Percentiles rank a stretch among this genome's conserved stretches.
phyloP scores from a whole-genome alignment of 2,797 vertebrate genomes.

The Leuciscus waleckii region DNA sequence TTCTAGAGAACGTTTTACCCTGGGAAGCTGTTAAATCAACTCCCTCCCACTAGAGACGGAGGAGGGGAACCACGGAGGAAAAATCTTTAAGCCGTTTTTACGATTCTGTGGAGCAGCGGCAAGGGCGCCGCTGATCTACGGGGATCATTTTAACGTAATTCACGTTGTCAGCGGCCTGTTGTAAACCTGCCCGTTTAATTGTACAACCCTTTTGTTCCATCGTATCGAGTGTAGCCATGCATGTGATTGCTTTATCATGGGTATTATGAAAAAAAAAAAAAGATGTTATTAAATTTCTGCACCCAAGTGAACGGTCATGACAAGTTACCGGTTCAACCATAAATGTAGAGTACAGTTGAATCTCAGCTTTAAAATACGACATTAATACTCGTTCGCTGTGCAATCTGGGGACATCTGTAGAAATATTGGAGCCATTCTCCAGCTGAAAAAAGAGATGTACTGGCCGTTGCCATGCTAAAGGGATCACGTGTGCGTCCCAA shows the following conservation, averaged over 20 bases:
- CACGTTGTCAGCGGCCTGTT: slow-evolving; percentile 31
- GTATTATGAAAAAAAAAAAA: slow-evolving; percentile 14
- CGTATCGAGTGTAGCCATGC: slow-evolving; percentile 36
- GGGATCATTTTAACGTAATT: slow-evolving; percentile 36
- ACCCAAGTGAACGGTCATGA: slow-evolving; percentile 32
- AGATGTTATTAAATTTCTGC: slow-evolving; percentile 44
- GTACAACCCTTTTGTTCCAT: slow-evolving; percentile 37
- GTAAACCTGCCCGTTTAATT: slow-evolving; percentile 50
- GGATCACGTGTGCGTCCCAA: slow-evolving; percentile 21
- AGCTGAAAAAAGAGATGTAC: slow-evolving; percentile 34
- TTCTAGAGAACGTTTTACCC: slow-evolving; percentile 28
- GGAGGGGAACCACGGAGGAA: slow-evolving; percentile 10
- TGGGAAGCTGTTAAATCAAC: slow-evolving; percentile 39
- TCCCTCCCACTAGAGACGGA: slow-evolving; percentile 10
- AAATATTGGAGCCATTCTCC: slow-evolving; percentile 3
- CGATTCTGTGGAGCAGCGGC: background rate
- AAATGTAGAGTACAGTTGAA: slow-evolving; percentile 17
- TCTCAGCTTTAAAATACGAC: slow-evolving; percentile 7
- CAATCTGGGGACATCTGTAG: slow-evolving; percentile 1
- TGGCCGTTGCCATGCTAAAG: slow-evolving; percentile 40
- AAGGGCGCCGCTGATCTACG: slow-evolving; percentile 29
- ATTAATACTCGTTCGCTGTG: slow-evolving; percentile 16
- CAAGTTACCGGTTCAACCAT: slow-evolving; percentile 29
- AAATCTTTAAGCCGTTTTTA: slow-evolving; percentile 39
- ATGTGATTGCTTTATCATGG: slow-evolving; percentile 51